These are phyloP conservation scores for Ammospiza caudacuta DNA, from an alignment of 2,113 vertebrate genomes.

Conservation along the genomic window DNA sequence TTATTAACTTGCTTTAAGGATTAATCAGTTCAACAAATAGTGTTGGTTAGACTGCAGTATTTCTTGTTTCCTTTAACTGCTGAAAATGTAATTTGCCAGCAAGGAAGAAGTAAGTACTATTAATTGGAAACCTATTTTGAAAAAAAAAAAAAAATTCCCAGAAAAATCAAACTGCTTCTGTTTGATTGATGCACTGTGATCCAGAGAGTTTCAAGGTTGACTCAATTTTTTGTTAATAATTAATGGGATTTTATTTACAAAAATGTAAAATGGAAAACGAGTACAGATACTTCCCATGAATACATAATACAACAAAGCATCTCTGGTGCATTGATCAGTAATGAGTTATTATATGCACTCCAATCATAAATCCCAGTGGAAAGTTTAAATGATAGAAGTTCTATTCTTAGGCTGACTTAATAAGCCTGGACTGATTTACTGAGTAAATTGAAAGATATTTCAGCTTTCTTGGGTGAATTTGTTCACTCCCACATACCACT, in stretches of 20 bases:
- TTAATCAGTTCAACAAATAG: neutral
- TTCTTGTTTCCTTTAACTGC: neutral
- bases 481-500: neutral
- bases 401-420: constrained; percentile 27
- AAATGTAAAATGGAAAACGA: constrained; percentile 10
- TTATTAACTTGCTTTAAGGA: neutral
- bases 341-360: constrained; percentile 48
- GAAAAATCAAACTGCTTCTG: neutral
- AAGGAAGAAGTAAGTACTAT: neutral
- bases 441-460: constrained; percentile 12
- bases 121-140: neutral
- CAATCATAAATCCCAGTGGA: constrained; percentile 44
- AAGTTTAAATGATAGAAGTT: constrained; percentile 38
- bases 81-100: neutral
- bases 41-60: neutral
- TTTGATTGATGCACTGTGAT: neutral
- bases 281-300: neutral
- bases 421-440: neutral
- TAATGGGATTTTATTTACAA: constrained; percentile 50
- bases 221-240: constrained; percentile 37
- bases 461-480: neutral
- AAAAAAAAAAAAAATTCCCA: neutral
- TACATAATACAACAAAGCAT: constrained; percentile 24
- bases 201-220: neutral
- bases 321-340: constrained; percentile 37